Evolutionary conservation across 2,797 vertebrate genomes (phyloP).

Genomic region (Tamandua tetradactyla): DNA sequence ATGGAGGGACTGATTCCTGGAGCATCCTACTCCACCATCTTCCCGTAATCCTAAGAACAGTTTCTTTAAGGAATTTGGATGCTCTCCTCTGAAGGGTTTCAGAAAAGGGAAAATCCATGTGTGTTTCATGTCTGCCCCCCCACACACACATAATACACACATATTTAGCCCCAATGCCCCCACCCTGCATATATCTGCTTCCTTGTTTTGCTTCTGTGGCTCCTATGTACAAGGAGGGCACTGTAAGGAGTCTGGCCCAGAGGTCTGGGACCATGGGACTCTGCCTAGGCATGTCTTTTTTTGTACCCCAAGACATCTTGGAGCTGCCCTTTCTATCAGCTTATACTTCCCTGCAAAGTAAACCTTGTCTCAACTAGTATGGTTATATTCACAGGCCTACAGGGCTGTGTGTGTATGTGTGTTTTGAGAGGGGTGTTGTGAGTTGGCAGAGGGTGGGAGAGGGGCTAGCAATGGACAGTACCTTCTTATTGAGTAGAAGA

Average conservation of each 20-base stretch:
- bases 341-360: constrained; percentile 15
- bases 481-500: background rate
- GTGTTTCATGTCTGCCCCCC: background rate
- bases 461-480: background rate
- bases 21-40: too few species aligned
- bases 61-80: background rate
- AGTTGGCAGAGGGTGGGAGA: too few species aligned
- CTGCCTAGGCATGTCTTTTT: constrained; percentile 26
- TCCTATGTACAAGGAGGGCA: background rate
- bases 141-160: too few species aligned
- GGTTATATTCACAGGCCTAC: background rate
- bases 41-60: background rate
- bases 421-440: background rate
- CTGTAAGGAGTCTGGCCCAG: background rate
- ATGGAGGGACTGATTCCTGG: too few species aligned
- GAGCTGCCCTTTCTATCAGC: background rate
- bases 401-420: background rate
- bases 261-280: background rate
- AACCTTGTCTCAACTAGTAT: constrained; percentile 20
- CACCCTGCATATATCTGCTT: background rate
- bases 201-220: background rate
- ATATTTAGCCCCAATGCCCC: background rate
- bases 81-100: background rate
- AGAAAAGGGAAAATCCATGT: background rate
- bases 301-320: background rate